Base-by-base conservation (phyloP, 2,888 invertebrate genomes). In the Aproaerema taeniolella region DNA sequence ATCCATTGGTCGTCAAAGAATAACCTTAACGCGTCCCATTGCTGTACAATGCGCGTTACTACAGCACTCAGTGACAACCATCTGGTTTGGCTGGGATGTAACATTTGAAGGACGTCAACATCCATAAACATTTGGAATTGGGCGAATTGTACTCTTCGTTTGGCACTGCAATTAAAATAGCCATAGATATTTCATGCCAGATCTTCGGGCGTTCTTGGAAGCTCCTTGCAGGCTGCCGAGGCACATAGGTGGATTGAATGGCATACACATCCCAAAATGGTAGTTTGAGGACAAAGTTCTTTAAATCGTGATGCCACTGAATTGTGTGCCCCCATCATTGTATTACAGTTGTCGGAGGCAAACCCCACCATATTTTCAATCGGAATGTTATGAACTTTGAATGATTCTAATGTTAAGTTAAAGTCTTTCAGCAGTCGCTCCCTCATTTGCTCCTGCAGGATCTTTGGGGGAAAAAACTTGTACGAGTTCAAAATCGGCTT, bases 161-260 rank as follows among this genome's bases (percentile, higher is more conserved):
- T 28, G 8, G 28, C 28, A 28, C 28, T 28, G 8, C 3, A 8
- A 8, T 28, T 5, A 28, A 28, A 28, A n/a, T 8, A 28, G 5
- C 7, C 28, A n/a, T n/a, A 28, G 4, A 28, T n/a, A 10, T 28
- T 28, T 28, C 11, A 8, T 8, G 28, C 28, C 28, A 28, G n/a
- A 10, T 28, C 28, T 20, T 20, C 20, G 20, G 20, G 20, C 10
- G 28, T 28, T 28, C 50, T 20, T 6, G 61, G 62, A 7, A 64
- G 38, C 13, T 33, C 24, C 43, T 62, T 55, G 37, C 56, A 61
- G 6, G 58, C 60, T 39, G 54, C 45, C 42, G 55, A 58, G 25
- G 55, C 58, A 38, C 60, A 61, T n/a, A 64, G 37, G 42, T 59
- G 56, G 36, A 56, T 29, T 1, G 55, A 58, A 44, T 65, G 63